Evolutionary conservation across 2,113 vertebrate species (phyloP).

Genomic region (Piprites chloris): DNA sequence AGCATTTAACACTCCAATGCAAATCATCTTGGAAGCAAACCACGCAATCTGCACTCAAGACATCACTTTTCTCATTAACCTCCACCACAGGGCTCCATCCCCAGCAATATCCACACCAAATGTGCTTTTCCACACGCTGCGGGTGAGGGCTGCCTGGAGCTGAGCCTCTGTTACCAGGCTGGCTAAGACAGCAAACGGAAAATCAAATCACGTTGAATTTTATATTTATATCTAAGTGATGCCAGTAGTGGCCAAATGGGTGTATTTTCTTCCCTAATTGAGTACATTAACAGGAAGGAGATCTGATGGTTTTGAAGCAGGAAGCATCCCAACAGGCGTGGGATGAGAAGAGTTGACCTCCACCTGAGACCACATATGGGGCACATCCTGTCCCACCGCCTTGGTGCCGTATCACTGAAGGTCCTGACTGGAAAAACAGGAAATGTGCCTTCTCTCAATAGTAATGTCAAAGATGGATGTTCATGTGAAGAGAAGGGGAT

Average conservation of each 20-base stretch:
- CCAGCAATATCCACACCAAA: not conserved
- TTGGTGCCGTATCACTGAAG: fast-evolving
- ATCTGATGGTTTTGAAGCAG: not conserved
- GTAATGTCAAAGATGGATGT: not conserved
- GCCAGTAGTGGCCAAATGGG: not conserved
- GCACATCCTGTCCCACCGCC: not conserved
- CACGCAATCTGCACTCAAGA: not conserved
- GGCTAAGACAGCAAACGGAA: not conserved
- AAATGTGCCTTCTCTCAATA: not conserved
- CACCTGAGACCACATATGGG: not conserved
- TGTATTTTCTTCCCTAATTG: not conserved
- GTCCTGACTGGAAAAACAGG: not conserved
- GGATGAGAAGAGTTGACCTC: not conserved
- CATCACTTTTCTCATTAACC: conserved; percentile 23
- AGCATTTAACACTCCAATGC: not conserved
- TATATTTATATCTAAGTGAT: not conserved
- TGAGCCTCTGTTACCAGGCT: not conserved
- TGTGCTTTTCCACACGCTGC: not conserved
- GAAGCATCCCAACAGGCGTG: not conserved
- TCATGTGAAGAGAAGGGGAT: not conserved
- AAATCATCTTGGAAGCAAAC: not conserved
- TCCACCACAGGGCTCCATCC: not conserved
- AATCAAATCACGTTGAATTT: not conserved
- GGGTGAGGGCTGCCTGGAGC: not conserved
- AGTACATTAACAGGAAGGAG: not conserved